Conservation (phyloP, 2,888 invertebrate genomes). For the Sarcophaga rosellei region DNA sequence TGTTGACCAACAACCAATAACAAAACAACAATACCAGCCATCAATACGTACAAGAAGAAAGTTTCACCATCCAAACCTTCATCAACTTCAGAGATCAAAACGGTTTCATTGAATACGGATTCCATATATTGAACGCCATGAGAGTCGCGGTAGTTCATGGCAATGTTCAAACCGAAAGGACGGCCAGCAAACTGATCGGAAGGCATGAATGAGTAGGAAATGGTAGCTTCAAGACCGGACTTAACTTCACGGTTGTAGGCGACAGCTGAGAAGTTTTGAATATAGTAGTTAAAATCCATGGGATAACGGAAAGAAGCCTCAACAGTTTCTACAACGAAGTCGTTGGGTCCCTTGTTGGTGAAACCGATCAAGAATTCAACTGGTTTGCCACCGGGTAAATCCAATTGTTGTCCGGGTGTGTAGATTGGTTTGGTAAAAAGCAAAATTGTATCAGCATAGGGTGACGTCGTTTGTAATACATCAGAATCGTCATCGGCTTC, state of each 20-base stretch:
- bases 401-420: slow-evolving; percentile 85
- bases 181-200: slow-evolving; percentile 98
- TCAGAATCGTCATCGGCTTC: slow-evolving; percentile 83
- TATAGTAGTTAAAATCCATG: slow-evolving; percentile 98
- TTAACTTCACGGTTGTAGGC: slow-evolving; percentile 93
- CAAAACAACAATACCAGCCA: slow-evolving; percentile 94
- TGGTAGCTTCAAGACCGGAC: slow-evolving; percentile 95
- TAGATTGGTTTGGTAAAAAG: slow-evolving; percentile 92
- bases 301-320: slow-evolving; percentile 99
- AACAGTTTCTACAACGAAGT: slow-evolving; percentile 94
- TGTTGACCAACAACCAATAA: slow-evolving; percentile 94
- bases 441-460: slow-evolving; percentile 94
- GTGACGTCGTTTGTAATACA: slow-evolving; percentile 86
- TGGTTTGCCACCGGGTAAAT: slow-evolving; percentile 90
- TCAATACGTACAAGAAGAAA: slow-evolving; percentile 97
- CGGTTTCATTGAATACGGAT: slow-evolving; percentile 98
- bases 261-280: slow-evolving; percentile 98
- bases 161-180: slow-evolving; percentile 97
- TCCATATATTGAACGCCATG: slow-evolving; percentile 86
- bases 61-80: slow-evolving; percentile 99
- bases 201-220: slow-evolving; percentile 96
- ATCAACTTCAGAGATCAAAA: slow-evolving; percentile 97
- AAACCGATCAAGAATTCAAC: slow-evolving; percentile 98
- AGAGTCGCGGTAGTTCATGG: slow-evolving; percentile 93
- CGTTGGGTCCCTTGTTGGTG: slow-evolving; percentile 94